Percentiles rank a stretch among this genome's conserved stretches.
These are phyloP conservation scores for Plodia interpunctella DNA, from an alignment of 1,140 invertebrate species.

Conservation along the genomic window DNA sequence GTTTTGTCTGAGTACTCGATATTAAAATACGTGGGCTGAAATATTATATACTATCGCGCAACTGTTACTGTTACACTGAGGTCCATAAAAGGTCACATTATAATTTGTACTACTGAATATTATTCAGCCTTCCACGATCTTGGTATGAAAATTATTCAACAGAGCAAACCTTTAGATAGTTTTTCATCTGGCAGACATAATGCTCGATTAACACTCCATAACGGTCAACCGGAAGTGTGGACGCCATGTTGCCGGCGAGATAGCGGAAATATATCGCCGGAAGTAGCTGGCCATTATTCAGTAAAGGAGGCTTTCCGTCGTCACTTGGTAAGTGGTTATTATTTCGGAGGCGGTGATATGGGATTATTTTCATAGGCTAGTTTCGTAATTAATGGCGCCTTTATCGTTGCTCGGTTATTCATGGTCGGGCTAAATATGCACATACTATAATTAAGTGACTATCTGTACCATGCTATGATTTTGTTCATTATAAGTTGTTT, in stretches of 20 bases:
- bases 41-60: too few relatives aligned
- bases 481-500: too few relatives aligned
- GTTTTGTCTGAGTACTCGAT: slow-evolving; percentile 6
- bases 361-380: slow-evolving; percentile 10
- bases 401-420: slow-evolving; percentile 8
- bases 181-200: slow-evolving; percentile 67
- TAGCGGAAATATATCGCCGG: slow-evolving; percentile 75
- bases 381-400: slow-evolving; percentile 12
- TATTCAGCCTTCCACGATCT: neutral
- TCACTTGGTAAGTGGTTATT: slow-evolving; percentile 64
- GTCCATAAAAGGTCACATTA: too few relatives aligned
- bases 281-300: slow-evolving; percentile 69
- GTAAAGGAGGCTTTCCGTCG: slow-evolving; percentile 63
- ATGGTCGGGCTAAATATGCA: neutral
- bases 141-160: slow-evolving; percentile 28
- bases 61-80: too few relatives aligned
- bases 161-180: slow-evolving; percentile 41
- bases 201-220: slow-evolving; percentile 71
- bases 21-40: neutral
- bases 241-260: slow-evolving; percentile 63
- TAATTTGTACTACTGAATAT: too few relatives aligned
- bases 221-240: slow-evolving; percentile 64
- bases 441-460: too few relatives aligned
- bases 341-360: slow-evolving; percentile 22
- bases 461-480: too few relatives aligned